Evolutionary conservation across 2,888 invertebrate species (phyloP).

Genomic region (Mesoligia furuncula): DNA sequence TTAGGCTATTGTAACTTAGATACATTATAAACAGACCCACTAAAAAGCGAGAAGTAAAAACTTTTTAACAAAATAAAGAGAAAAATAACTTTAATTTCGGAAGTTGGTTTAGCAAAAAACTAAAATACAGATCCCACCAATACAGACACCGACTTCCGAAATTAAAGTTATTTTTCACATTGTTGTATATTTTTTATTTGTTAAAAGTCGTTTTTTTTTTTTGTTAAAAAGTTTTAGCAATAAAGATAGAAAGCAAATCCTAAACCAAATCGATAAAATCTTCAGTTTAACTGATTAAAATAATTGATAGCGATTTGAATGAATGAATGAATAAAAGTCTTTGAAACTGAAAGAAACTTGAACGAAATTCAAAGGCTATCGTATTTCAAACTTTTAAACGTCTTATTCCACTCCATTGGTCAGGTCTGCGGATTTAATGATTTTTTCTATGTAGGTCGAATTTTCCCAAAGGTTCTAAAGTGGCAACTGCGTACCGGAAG

Average conservation of each 20-base stretch:
- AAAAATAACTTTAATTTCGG: no score
- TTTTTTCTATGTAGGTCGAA: neutral
- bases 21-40: no score
- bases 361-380: slow-evolving; percentile 25
- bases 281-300: slow-evolving; percentile 24
- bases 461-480: neutral
- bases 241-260: slow-evolving; percentile 12
- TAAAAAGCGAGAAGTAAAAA: no score
- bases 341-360: slow-evolving; percentile 14
- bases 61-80: no score
- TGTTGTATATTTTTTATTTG: no score
- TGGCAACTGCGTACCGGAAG: neutral
- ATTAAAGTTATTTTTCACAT: no score
- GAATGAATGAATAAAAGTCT: slow-evolving; percentile 33
- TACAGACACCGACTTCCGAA: no score
- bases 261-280: neutral
- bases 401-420: slow-evolving; percentile 36
- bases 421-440: neutral
- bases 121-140: no score
- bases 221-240: no score
- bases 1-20: no score
- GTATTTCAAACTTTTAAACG: slow-evolving; percentile 31
- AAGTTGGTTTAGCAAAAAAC: no score
- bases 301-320: slow-evolving; percentile 33
- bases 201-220: no score